Base-by-base conservation (phyloP, 1,140 invertebrate species). In the Brachionus calyciflorus region DNA sequence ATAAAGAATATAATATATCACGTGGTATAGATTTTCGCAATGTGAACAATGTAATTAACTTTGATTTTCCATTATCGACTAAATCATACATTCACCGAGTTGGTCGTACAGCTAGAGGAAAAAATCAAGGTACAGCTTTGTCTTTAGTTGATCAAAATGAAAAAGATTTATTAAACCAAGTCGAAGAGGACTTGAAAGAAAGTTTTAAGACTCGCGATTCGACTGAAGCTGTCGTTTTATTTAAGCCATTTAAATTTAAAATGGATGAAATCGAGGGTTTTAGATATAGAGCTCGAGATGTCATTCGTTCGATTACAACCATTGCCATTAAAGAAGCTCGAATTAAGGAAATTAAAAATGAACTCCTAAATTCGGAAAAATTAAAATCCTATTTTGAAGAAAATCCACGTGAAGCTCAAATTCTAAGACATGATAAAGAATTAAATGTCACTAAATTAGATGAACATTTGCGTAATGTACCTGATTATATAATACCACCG, bases 1-100 rank as follows among this genome's bases (percentile, higher is more conserved):
- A 87, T 1, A 87, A 73, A 51, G 69, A 73, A 41, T 55, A 90
- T 81, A 88, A 95, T 1, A 80, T 97, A 14, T 93, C 93, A 24
- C 88, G 96, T 77, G 96, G 96, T 24, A 96, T 99, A 78, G 96
- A 99, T 86, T 99, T 99, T 84, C 93, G 98, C 81, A 92, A 91
- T 84, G 94, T 99, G 0, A 90, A 94, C 0, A 98, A 98, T 87
- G 93, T 99, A 0, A 91, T 99, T 41, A 99, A 99, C 85, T 98
- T 98, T 86, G 96, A 99, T 84, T 98, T 98, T 85, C 96, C 96
- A 0, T 82, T 88, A 0, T 90, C 92, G 82, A 88, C 92, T 0
- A 90, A 89, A 78, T 90, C 93, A 0, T 99, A 98, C 81, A 90
- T 98, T 78, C 96, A 98, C 84, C 87, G 96, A 81, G 94, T 93